Conservation (phyloP, 2,113 vertebrate species). For the Turnix velox region DNA sequence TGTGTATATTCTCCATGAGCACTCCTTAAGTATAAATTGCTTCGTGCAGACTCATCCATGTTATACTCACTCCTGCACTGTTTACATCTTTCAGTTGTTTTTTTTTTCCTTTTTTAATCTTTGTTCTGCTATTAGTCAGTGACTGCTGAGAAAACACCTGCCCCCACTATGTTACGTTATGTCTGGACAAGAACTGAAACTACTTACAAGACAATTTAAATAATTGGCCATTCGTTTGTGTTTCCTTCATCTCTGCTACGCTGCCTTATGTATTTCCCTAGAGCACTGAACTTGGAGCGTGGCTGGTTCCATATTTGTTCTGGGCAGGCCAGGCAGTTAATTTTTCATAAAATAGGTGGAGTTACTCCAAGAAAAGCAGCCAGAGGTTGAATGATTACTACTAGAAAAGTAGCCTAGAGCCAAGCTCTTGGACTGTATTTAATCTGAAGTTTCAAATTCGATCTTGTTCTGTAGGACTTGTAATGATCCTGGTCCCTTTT, state of each 20-base stretch:
- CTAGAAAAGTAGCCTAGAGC: not conserved
- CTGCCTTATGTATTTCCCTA: not conserved
- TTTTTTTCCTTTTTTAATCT: not conserved
- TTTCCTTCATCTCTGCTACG: not conserved
- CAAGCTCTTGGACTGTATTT: not conserved
- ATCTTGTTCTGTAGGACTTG: not conserved
- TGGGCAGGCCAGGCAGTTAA: not conserved
- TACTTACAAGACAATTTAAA: not conserved
- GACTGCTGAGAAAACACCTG: slow-evolving; percentile 40
- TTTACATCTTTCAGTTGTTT: not conserved
- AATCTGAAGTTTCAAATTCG: not conserved
- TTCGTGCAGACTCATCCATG: not conserved
- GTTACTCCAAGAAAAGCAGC: not conserved
- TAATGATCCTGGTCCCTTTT: not conserved
- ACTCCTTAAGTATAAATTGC: not conserved
- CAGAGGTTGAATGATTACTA: not conserved
- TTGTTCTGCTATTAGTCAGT: slow-evolving; percentile 44
- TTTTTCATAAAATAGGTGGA: not conserved
- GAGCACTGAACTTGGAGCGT: not conserved
- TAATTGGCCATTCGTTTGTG: not conserved
- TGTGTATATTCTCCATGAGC: accelerated
- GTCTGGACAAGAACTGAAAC: slow-evolving; percentile 34
- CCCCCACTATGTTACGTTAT: not conserved
- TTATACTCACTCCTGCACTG: not conserved
- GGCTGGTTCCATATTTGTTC: not conserved